A percentile compares a stretch with the other conserved stretches of the same genome.
phyloP scores from a whole-genome alignment of 2,888 invertebrate genomes.

The Aplocera efformata region DNA sequence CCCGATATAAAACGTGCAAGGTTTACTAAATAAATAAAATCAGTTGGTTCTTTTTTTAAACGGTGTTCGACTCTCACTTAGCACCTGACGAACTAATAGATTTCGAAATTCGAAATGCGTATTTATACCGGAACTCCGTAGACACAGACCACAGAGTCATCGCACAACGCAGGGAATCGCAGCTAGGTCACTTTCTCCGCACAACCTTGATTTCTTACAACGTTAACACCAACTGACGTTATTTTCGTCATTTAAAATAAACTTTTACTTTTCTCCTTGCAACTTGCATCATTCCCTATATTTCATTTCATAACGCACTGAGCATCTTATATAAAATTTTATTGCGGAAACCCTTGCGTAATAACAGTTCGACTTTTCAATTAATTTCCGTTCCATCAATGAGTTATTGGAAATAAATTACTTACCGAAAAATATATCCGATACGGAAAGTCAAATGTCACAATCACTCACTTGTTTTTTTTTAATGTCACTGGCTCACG shows the following conservation, averaged over 20 bases:
- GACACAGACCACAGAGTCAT: constrained; percentile 39
- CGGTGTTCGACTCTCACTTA: neutral
- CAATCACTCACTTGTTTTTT: constrained; percentile 27
- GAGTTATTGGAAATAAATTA: constrained; percentile 20
- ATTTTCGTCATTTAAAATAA: constrained; percentile 59
- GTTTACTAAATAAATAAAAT: no score
- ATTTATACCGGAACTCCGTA: constrained; percentile 27
- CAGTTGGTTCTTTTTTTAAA: no score
- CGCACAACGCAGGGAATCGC: constrained; percentile 42
- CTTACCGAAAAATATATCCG: constrained; percentile 40
- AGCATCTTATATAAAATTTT: constrained; percentile 37
- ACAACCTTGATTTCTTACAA: constrained; percentile 76
- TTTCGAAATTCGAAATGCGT: constrained; percentile 20
- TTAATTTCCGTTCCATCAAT: constrained; percentile 16
- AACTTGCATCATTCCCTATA: constrained; percentile 34
- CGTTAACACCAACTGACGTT: constrained; percentile 60
- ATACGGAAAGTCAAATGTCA: constrained; percentile 36
- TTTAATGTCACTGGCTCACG: constrained; percentile 53
- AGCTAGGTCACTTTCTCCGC: constrained; percentile 73
- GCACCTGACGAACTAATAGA: constrained; percentile 12
- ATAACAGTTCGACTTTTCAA: constrained; percentile 14
- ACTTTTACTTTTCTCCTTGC: constrained; percentile 71
- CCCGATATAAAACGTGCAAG: no score
- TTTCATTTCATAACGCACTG: constrained; percentile 42
- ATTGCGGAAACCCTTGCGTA: constrained; percentile 29